Percentiles rank a stretch among this genome's conserved stretches.
Evolutionary conservation across 2,113 vertebrate genomes (phyloP).

Genomic region (Heterocephalus glaber): DNA sequence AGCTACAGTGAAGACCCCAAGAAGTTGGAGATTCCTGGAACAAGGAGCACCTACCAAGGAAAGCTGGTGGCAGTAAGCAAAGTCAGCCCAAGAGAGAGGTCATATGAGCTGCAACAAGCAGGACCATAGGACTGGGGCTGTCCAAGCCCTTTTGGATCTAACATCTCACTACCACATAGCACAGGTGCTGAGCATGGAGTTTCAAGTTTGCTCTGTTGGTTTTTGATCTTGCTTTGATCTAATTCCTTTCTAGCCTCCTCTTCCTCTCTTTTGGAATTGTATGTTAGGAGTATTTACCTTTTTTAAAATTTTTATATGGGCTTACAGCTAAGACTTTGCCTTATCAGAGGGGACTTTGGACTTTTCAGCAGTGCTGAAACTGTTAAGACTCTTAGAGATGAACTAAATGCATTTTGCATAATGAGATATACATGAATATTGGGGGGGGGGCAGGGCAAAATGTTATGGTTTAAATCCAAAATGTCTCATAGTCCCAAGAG

Average conservation of each 20-base stretch:
- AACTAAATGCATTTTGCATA: background rate
- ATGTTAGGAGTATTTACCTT: background rate
- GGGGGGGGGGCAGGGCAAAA: background rate
- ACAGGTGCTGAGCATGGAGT: background rate
- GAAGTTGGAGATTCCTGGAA: too few species aligned
- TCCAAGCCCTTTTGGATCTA: background rate
- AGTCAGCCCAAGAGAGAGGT: too few species aligned
- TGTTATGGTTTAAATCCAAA: background rate
- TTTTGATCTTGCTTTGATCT: background rate
- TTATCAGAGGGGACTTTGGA: background rate
- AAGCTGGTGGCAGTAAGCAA: too few species aligned
- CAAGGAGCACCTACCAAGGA: too few species aligned
- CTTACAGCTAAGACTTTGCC: background rate
- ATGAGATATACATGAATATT: background rate
- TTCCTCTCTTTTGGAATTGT: background rate
- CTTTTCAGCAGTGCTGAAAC: background rate
- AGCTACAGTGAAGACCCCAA: too few species aligned
- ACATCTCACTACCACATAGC: background rate
- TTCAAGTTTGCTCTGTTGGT: background rate
- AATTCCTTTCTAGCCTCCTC: background rate
- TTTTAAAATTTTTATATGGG: background rate
- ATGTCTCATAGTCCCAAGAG: background rate
- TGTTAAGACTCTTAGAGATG: background rate
- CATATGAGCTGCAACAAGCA: too few species aligned
- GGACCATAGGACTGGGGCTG: background rate